Conservation (phyloP, 2,113 vertebrate species). For the Grantiella picta region DNA sequence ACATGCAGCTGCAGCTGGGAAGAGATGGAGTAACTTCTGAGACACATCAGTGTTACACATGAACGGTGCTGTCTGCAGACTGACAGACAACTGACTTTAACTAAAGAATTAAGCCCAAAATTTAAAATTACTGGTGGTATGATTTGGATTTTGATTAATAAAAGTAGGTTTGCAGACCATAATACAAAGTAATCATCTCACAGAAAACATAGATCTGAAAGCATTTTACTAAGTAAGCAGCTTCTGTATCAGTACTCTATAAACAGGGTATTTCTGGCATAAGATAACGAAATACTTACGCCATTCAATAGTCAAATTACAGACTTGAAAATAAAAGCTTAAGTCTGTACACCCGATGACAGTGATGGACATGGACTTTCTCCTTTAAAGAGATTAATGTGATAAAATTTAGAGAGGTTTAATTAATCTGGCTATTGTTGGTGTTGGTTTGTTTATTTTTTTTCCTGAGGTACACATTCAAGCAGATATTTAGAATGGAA, state of each 20-base stretch:
- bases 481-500: neutral
- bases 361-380: neutral
- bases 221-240: neutral
- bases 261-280: neutral
- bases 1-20: neutral
- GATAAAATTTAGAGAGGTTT: neutral
- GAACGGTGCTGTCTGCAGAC: neutral
- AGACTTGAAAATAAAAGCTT: neutral
- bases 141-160: neutral
- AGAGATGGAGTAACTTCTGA: neutral
- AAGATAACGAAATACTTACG: neutral
- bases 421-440: neutral
- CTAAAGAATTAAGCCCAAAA: neutral
- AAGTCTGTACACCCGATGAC: too few relatives aligned
- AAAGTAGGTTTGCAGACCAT: neutral
- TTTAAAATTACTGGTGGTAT: neutral
- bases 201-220: neutral
- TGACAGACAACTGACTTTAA: neutral
- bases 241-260: neutral
- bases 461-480: neutral
- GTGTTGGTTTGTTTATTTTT: neutral
- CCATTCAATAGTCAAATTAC: neutral
- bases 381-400: neutral
- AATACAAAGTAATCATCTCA: neutral
- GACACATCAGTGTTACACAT: neutral